Conservation (phyloP, 2,888 invertebrate genomes). For the Leucozona laternaria region DNA sequence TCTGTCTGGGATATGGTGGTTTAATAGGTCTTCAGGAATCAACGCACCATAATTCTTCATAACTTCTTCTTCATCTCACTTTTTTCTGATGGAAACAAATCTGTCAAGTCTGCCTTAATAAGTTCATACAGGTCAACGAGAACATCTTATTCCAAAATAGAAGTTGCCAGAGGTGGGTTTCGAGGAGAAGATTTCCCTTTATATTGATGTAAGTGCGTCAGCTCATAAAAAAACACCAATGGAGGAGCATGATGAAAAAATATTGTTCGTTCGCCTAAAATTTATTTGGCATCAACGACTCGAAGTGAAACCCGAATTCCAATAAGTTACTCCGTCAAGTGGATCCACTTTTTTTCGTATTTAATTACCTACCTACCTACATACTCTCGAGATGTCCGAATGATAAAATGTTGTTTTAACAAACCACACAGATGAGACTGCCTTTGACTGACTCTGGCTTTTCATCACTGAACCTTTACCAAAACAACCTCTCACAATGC, state of each 20-base stretch:
- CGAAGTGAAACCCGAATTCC: background rate
- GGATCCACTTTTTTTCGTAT: slow-evolving; percentile 4
- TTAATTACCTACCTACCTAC: background rate
- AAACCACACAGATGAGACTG: slow-evolving; percentile 47
- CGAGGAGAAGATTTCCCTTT: background rate
- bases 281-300: background rate
- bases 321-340: slow-evolving; percentile 27
- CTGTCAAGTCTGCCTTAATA: background rate
- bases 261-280: background rate
- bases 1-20: too few relatives aligned
- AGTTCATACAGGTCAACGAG: background rate
- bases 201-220: background rate
- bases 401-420: slow-evolving; percentile 35
- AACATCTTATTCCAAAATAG: background rate
- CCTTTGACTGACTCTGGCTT: slow-evolving; percentile 12
- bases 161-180: background rate
- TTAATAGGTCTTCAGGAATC: too few relatives aligned
- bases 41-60: too few relatives aligned
- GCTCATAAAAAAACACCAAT: background rate
- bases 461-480: slow-evolving; percentile 27
- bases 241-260: background rate
- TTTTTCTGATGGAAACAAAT: background rate
- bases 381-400: background rate
- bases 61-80: too few relatives aligned
- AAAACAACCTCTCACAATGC: background rate